Percentiles rank a stretch among this genome's conserved stretches.
Evolutionary conservation across 2,888 invertebrate species (phyloP).

Genomic region (Brachyptera putata): DNA sequence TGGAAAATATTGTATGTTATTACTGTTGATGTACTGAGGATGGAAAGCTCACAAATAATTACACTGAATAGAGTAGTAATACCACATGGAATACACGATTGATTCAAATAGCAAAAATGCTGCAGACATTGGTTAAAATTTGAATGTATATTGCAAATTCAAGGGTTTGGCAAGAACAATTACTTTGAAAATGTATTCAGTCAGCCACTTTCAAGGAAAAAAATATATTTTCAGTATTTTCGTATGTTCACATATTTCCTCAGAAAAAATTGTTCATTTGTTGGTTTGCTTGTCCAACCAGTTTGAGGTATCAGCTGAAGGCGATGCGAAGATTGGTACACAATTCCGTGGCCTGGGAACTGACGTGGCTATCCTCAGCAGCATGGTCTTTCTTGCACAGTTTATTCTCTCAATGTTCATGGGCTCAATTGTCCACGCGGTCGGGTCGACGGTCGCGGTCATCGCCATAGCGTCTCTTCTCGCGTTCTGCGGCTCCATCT

Average conservation of each 20-base stretch:
- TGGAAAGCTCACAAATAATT: too few species aligned
- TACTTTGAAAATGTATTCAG: too few species aligned
- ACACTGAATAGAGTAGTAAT: too few species aligned
- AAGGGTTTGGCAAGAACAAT: too few species aligned
- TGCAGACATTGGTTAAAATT: too few species aligned
- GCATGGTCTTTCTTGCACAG: constrained; percentile 95
- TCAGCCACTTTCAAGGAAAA: not conserved
- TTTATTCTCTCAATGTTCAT: constrained; percentile 82
- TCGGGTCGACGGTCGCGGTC: constrained; percentile 84
- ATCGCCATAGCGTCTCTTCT: constrained; percentile 79
- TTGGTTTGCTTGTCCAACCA: constrained; percentile 41
- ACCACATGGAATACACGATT: too few species aligned
- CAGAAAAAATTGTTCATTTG: not conserved
- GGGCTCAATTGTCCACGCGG: constrained; percentile 74
- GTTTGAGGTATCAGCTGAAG: constrained; percentile 58
- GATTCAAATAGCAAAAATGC: too few species aligned
- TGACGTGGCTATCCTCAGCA: constrained; percentile 90
- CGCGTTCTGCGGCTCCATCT: constrained; percentile 77
- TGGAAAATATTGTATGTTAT: too few species aligned
- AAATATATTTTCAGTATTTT: not conserved
- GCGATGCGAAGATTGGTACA: constrained; percentile 53
- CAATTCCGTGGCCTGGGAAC: constrained; percentile 87
- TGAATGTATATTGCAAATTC: too few species aligned
- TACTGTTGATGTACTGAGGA: too few species aligned
- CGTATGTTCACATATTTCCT: too few species aligned